Percentiles rank a stretch among this genome's conserved stretches.
Evolutionary conservation across 2,113 vertebrate species (phyloP).

Genomic region (Amazona vittata): DNA sequence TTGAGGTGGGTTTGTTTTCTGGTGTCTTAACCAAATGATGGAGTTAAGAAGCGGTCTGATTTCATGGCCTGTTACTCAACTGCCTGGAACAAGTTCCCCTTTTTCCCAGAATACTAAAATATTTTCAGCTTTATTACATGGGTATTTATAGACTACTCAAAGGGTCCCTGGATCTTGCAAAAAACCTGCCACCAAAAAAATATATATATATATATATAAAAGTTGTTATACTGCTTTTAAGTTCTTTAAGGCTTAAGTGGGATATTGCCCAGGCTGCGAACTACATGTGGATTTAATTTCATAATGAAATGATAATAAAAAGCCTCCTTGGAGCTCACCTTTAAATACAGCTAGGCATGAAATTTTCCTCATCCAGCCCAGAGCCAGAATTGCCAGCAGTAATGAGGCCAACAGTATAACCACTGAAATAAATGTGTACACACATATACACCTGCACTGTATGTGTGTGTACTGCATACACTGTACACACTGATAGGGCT

Average conservation of each 20-base stretch:
- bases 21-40: neutral
- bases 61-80: neutral
- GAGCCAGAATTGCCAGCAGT: neutral
- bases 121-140: neutral
- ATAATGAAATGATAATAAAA: neutral
- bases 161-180: neutral
- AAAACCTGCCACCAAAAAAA: neutral
- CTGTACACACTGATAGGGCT: neutral
- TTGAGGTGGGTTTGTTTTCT: neutral
- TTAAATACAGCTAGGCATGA: neutral
- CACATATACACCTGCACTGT: accelerated
- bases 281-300: neutral
- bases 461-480: accelerated
- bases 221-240: neutral
- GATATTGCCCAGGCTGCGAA: neutral
- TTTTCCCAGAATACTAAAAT: neutral
- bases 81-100: neutral
- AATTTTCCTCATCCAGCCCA: neutral
- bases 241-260: neutral
- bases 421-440: accelerated
- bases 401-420: neutral
- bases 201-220: neutral
- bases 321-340: neutral
- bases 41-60: neutral
- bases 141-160: neutral